Base-by-base conservation (phyloP, 2,113 vertebrate species). In the Burhinus bistriatus region DNA sequence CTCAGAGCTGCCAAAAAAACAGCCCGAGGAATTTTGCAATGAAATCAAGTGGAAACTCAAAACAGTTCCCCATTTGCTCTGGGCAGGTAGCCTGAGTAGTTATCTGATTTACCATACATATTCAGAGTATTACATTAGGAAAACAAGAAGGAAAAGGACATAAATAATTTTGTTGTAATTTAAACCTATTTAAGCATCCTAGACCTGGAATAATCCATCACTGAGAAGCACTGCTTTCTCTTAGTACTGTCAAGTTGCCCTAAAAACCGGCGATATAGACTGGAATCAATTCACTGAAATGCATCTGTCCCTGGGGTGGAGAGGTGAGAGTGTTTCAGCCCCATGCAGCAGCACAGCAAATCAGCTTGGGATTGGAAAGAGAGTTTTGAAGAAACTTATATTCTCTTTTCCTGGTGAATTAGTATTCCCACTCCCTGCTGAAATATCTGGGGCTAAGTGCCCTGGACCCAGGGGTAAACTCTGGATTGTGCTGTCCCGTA, bases 41-140 rank as follows among this genome's bases (percentile, higher is more conserved):
- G 36, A 84, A 90, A 87, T 83, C 71, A 95, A 95, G 71, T 61
- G 79, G 92, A 78, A 96, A 92, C 57, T 83, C 89, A 54, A 58
- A 90, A 66, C 38, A 70, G 44, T 65, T n/a, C 71, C 75, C 45
- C 38, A 26, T 71, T 80, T 83, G 34, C 70, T 69, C 83, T 36
- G 71, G 65, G 93, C 78, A 96, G 95, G 89, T 79, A 92, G 78
- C 20, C 76, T 55, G 64, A 72, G 47, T 44, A 75, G 59, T 80
- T 69, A 51, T 26, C 58, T 83, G 85, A 88, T 44, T 90, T 83
- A 73, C 34, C 40, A 65, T 23, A 59, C 7, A 42, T 25, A 83
- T 51, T 32, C 45, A 55, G 47, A 9, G 23, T 47, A 76, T n/a
- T 55, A 38, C 64, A 61, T 30, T 55, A 87, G 55, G 40, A 89